These are phyloP conservation scores for Lynx canadensis DNA, from an alignment of 2,113 vertebrate genomes.

Conservation along the genomic window DNA sequence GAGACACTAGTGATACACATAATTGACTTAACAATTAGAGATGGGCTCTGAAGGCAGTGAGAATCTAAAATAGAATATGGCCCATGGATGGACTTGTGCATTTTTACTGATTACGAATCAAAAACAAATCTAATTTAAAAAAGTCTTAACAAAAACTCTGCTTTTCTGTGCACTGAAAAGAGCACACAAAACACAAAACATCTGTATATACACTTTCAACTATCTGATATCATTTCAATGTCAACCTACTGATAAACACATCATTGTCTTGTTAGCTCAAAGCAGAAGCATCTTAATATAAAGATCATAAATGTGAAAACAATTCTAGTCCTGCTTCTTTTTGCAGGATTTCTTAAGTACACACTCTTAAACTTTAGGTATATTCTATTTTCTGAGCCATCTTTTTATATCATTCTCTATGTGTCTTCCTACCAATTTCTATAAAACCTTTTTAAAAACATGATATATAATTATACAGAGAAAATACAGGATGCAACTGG, in stretches of 20 bases:
- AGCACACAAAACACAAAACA: neutral
- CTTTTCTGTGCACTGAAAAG: neutral
- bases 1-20: slow-evolving; percentile 61
- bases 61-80: neutral
- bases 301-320: neutral
- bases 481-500: neutral
- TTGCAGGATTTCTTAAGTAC: neutral
- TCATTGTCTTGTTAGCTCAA: neutral
- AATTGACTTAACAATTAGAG: slow-evolving; percentile 78
- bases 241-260: neutral
- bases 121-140: slow-evolving; percentile 50
- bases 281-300: neutral
- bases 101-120: slow-evolving; percentile 50
- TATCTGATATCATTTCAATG: neutral
- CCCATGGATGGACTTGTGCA: neutral
- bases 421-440: neutral
- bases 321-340: neutral
- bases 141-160: slow-evolving; percentile 9
- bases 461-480: neutral
- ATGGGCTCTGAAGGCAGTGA: slow-evolving; percentile 54
- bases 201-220: neutral
- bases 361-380: neutral
- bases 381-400: neutral
- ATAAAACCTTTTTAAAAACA: neutral
- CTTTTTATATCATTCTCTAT: neutral